Evolutionary conservation across 64 coral and sea anemone genomes (phyloP).

Genomic region (Montipora efflorescens): DNA sequence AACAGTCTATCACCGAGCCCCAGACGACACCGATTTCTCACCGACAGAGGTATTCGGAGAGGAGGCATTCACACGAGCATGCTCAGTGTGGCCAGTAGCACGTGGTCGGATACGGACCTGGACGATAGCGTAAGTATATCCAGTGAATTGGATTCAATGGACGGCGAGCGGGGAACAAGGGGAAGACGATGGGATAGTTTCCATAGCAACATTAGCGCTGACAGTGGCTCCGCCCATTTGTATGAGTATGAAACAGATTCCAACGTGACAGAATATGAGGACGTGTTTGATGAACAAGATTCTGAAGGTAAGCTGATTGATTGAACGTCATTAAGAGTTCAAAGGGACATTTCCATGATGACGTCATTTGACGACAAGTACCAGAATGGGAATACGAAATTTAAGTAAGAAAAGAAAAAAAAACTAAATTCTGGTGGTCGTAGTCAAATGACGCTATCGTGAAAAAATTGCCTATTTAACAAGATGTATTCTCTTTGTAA

Average conservation of each 20-base stretch:
- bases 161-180: constrained; percentile 1
- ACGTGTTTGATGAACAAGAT: constrained; percentile 39
- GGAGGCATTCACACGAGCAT: constrained; percentile 80
- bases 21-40: not conserved
- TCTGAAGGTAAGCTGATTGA: not conserved
- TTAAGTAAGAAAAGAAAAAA: too few species aligned
- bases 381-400: too few species aligned
- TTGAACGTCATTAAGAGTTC: not conserved
- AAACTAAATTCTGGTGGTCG: too few species aligned
- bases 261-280: constrained; percentile 63
- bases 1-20: not conserved
- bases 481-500: too few species aligned
- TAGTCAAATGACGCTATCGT: too few species aligned
- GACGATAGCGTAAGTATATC: constrained; percentile 69
- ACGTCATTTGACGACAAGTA: too few species aligned
- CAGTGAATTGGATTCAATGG: constrained; percentile 51
- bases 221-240: constrained; percentile 93
- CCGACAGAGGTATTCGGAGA: constrained; percentile 35
- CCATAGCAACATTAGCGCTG: constrained; percentile 94
- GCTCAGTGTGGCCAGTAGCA: constrained; percentile 78
- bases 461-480: too few species aligned
- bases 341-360: too few species aligned
- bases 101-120: constrained; percentile 74
- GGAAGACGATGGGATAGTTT: constrained; percentile 92
- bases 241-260: constrained; percentile 93